These are phyloP conservation scores for Miltochrista miniata DNA, from an alignment of 2,888 invertebrate species.

Conservation along the genomic window DNA sequence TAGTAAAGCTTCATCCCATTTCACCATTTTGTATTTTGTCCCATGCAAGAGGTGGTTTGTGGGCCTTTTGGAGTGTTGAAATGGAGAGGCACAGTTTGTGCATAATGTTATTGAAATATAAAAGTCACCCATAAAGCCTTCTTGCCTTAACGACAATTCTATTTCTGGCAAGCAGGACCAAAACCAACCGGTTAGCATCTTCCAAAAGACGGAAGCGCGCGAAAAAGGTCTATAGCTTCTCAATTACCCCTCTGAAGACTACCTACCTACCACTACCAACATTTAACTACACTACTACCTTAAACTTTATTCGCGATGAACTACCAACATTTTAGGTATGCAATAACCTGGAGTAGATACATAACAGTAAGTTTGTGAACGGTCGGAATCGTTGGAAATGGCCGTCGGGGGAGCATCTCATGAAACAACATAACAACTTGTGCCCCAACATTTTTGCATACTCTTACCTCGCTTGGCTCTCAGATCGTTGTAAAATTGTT, in stretches of 20 bases:
- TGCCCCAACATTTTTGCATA: conserved; percentile 26
- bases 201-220: background rate
- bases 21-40: too few species aligned
- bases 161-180: too few species aligned
- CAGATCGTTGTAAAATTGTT: background rate
- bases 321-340: conserved; percentile 31
- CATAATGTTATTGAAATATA: too few species aligned
- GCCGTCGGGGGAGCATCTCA: conserved; percentile 37
- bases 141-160: too few species aligned
- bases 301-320: conserved; percentile 15
- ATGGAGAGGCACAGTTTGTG: too few species aligned
- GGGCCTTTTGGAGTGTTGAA: too few species aligned
- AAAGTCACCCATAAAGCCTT: too few species aligned
- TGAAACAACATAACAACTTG: conserved; percentile 43
- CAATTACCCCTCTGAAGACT: conserved; percentile 6
- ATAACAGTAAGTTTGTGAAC: conserved; percentile 18
- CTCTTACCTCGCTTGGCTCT: conserved; percentile 7
- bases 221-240: background rate
- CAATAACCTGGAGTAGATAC: conserved; percentile 29
- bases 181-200: too few species aligned
- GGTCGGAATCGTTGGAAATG: conserved; percentile 35
- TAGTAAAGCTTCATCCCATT: too few species aligned
- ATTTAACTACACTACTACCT: too few species aligned
- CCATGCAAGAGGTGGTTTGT: too few species aligned
- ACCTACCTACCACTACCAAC: too few species aligned